Base-by-base conservation (phyloP, 2,888 invertebrate species). In the Caenorhabditis sinica region DNA sequence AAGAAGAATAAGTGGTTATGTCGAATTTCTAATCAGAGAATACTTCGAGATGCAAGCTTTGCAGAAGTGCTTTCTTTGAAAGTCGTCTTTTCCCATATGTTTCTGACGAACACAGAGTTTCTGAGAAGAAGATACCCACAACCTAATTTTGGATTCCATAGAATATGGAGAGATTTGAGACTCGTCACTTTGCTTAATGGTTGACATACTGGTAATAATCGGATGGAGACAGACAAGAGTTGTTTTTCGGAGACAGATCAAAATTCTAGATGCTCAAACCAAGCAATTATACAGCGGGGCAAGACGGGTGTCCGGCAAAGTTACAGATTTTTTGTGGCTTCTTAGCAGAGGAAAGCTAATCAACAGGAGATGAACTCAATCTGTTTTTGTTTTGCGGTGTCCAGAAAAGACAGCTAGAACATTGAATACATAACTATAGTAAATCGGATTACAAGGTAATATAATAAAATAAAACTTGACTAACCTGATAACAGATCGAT, bases 401-500 rank as follows among this genome's bases (percentile, higher is more conserved):
- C 23, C 25, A 20, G 15, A 60, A n/a, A 36, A 23, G 17, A 60
- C 60, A n/a, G n/a, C 33, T 58, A 20, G 53, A 36, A 69, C 56
- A 56, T 56, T 28, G 25, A 23, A 28, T 6, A 0, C 11, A 56
- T 8, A 20, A 60, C 11, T 40, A 20, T 33, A 15, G 56, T 13
- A 30, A 33, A 45, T 33, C 33, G 11, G 33, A 43, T 72, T n/a
- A 45, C 2, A 5, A 20, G 15, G 2, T 8, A 36, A 9, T 11
- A 30, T 30, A 45, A 43, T 20, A 60, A 60, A 20, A 60, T 33
- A 13, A 77, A 51, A 65, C 65, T 69, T 9, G 49, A 82, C 89
- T 56, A 61, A 90, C 90, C 90, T 56, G 89, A 88, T n/a, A 90
- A 73, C n/a, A 90, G 77, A 73, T 90, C 91, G 56, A 91, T 91